phyloP scores from a whole-genome alignment of 2,113 vertebrate species.

The Dicaeum eximium region DNA sequence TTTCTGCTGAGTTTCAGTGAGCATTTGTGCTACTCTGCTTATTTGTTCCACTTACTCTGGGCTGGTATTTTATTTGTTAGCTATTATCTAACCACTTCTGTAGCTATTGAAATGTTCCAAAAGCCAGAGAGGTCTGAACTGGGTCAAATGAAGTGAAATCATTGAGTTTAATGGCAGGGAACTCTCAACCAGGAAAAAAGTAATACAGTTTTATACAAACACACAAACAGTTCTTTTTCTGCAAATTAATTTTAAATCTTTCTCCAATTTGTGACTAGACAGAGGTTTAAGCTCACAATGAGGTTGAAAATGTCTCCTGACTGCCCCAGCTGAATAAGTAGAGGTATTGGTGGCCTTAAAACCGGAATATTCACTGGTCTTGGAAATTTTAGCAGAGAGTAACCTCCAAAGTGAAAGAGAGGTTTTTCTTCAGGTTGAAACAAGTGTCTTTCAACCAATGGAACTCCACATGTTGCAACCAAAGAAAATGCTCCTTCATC shows the following conservation, averaged over 20 bases:
- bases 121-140: not conserved
- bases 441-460: not conserved
- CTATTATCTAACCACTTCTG: slow-evolving; percentile 36
- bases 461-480: not conserved
- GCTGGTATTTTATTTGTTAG: slow-evolving; percentile 40
- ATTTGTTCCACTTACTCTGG: slow-evolving; percentile 20
- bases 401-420: not conserved
- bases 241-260: not conserved
- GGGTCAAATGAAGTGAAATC: not conserved
- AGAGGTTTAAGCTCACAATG: not conserved
- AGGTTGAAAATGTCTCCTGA: not conserved
- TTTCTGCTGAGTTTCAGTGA: not conserved
- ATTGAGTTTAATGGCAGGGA: not conserved
- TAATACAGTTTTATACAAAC: not conserved
- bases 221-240: not conserved
- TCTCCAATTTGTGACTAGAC: not conserved
- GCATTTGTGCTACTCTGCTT: not conserved
- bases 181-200: not conserved
- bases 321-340: not conserved
- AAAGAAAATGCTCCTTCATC: not conserved
- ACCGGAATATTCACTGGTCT: not conserved
- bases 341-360: not conserved
- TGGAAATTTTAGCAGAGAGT: not conserved
- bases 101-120: slow-evolving; percentile 26
- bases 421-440: not conserved